Base-by-base conservation (phyloP, 2,888 invertebrate genomes). In the Neoascia interrupta region DNA sequence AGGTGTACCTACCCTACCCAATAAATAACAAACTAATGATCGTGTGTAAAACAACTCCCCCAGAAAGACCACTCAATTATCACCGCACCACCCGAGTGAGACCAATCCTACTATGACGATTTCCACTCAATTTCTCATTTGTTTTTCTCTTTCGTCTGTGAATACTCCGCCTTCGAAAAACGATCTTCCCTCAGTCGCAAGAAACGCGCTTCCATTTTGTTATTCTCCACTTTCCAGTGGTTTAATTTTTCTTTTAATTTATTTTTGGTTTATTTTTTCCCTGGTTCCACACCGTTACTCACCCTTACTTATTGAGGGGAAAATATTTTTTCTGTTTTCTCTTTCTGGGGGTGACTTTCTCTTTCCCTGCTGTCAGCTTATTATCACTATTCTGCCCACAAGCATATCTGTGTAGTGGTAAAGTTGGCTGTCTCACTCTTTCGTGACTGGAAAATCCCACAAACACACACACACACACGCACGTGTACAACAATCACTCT, bases 161-260 rank as follows among this genome's bases (percentile, higher is more conserved):
- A n/a, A 19, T 28, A 72, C 76, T 60, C 76, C 76, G 76, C 76
- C 70, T 60, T 28, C 56, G 43, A 39, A n/a, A n/a, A n/a, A 45
- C 23, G 69, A 76, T 72, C 70, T 53, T 72, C 18, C 11, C 11
- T 37, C 28, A 34, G 21, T 19, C 8, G 16, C 11, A 28, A 37
- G 13, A 53, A 16, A 18, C n/a, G 18, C 18, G 13, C 13, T 53
- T 37, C 23, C 47, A 36, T 51, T 53, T 70, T 3, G 5, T 23
- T 43, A 5, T 63, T 43, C 70, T 28, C 76, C 76, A 26, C 76
- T 64, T 76, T 76, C 76, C 76, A 76, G 34, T 28, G 23, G 31
- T 26, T 16, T 64, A 37, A n/a, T n/a, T n/a, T n/a, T n/a, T n/a
- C 56, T 47, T 51, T 11, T 10, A 8, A 23, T 51, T 43, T n/a